Evolutionary conservation across 1,140 invertebrate species (phyloP), one percentile per base, ranked within the genome.

Genomic region (Drosophila nigrodunni): DNA sequence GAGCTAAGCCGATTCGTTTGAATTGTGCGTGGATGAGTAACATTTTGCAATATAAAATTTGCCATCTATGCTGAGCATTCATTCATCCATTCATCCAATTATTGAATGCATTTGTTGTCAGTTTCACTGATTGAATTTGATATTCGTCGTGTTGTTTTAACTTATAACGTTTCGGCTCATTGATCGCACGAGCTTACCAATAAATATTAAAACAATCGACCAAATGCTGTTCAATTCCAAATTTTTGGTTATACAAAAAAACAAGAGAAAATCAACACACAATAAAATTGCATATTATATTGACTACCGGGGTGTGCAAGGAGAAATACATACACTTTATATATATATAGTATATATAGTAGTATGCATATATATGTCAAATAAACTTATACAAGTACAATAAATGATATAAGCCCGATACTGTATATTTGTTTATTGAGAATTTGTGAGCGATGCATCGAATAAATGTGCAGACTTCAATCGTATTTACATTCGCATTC

Each of bases 191-290:
- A 44, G 60, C 68, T 71, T 64, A 71, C 11, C 55, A 75, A 71
- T 71, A 75, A 75, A 75, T 75, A 70, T 69, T 62, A 44, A 74
- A 74, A 49, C 49, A 70, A 47, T 67, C 30, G 52, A 39, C 11
- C 62, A 37, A 30, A 15, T 52, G 54, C 46, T 52, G 46, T 73
- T 67, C 64, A 73, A 73, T 54, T 73, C 59, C 25, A 25, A 67
- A 73, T 59, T 70, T 30, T 74, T 21, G 18, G 15, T 39, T 10
- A 30, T 9, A 57, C 50, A 58, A 49, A 30, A 50, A 13, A 47
- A 21, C 2, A 9, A 10, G 18, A 18, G 44, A n/a, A 34, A 2
- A 7, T 30, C 9, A 13, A 58, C 34, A 55, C 7, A 54, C 34
- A 54, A 50, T 34, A 54, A 34, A 11, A 52, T 13, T 30, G 39